These are phyloP conservation scores for Cyrtonyx montezumae DNA, from an alignment of 2,113 vertebrate genomes.

Conservation along the genomic window DNA sequence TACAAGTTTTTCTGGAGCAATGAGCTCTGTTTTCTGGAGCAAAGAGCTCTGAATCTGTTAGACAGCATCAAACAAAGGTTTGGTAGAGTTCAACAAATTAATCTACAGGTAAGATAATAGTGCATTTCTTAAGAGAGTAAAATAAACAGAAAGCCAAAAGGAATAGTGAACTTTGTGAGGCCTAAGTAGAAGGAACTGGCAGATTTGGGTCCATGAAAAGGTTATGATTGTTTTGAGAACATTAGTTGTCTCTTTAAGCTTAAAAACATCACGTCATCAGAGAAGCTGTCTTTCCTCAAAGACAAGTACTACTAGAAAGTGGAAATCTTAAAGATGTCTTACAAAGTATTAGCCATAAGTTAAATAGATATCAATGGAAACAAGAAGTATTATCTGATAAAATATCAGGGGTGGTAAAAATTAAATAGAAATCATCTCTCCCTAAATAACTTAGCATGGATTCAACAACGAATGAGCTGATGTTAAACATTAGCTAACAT, in stretches of 20 bases:
- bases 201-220: neutral
- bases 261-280: neutral
- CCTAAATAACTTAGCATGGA: neutral
- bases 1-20: neutral
- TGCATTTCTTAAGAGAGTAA: neutral
- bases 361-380: neutral
- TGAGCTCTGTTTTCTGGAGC: neutral
- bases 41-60: neutral
- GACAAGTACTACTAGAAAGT: neutral
- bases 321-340: neutral
- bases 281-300: neutral
- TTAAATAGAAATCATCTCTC: neutral
- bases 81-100: neutral
- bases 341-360: neutral
- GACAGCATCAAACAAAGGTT: neutral
- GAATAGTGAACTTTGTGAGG: conserved; percentile 15
- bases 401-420: neutral
- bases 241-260: neutral
- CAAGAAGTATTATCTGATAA: neutral
- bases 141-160: neutral
- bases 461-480: neutral
- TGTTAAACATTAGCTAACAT: too few relatives aligned
- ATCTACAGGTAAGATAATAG: neutral
- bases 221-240: neutral
- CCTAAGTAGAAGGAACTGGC: neutral